Base-by-base conservation (phyloP, 2,113 vertebrate species). In the Bos indicus region DNA sequence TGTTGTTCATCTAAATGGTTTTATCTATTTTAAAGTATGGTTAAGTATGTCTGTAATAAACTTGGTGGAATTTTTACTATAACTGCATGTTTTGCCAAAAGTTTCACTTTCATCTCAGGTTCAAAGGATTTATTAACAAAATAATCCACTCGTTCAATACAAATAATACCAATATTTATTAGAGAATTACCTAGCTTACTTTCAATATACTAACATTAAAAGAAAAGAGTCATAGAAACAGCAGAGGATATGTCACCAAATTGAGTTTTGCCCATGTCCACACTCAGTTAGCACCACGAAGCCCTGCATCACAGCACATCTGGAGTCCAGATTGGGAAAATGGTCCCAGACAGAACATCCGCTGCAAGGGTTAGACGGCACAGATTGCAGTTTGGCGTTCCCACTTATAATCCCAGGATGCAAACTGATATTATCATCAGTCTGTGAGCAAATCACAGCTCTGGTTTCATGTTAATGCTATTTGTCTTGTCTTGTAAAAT, bases 281-380 rank as follows among this genome's bases (percentile, higher is more conserved):
- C 9, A 71, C 19, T 71, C 64, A 23, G 1, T 67, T 19, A 36
- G 64, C 2, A 0, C 17, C 0, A 4, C 9, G 64, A 11, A 36
- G n/a, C 16, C 17, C 7, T n/a, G 16, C 4, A 0, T 36, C 64
- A 71, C n/a, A 36, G 64, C 17, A 36, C n/a, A 36, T 36, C n/a
- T 71, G n/a, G 4, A 36, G n/a, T 71, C 16, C 0, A 0, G 33
- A 21, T 36, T 71, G 64, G 17, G 17, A 36, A 71, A 67, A 71
- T 4, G 9, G 9, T 71, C n/a, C 17, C n/a, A 21, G n/a, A 17
- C 17, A 36, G 64, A 17, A 36, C 64, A 71, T 36, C 9, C 0
- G 0, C 17, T 36, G n/a, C 17, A 21, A 11, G 64, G 64, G 64
- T 36, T n/a, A 36, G 17, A 36, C 64, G 6, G 64, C 17, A 71